These are phyloP conservation scores for Clunio marinus DNA, from an alignment of 2,888 invertebrate species.

Conservation along the genomic window DNA sequence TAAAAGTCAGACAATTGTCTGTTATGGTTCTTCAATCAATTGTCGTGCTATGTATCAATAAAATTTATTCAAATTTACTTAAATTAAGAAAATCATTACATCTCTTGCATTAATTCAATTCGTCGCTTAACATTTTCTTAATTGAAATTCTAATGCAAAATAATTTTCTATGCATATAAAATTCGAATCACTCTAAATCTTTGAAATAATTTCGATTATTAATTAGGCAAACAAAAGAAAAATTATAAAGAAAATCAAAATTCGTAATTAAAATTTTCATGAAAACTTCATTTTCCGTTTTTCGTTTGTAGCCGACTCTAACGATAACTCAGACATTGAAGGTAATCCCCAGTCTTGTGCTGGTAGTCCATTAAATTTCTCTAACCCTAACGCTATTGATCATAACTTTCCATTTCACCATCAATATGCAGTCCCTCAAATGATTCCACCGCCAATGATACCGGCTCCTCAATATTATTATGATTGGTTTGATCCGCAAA, in stretches of 20 bases:
- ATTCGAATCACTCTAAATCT: conserved; percentile 2
- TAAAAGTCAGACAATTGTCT: conserved; percentile 2
- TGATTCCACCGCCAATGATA: conserved; percentile 12
- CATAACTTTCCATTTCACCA: conserved; percentile 19
- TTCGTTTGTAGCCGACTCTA: conserved; percentile 47
- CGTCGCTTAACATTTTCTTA: neutral
- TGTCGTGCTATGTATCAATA: too few relatives aligned
- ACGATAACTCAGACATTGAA: conserved; percentile 50
- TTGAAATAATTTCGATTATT: conserved; percentile 1
- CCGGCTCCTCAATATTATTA: conserved; percentile 39
- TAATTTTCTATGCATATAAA: neutral
- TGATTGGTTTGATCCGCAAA: conserved; percentile 40
- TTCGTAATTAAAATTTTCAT: conserved; percentile 9
- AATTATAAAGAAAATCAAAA: neutral
- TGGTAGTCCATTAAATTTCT: conserved; percentile 16
- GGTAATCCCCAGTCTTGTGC: conserved; percentile 40
- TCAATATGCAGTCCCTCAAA: conserved; percentile 29
- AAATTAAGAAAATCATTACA: neutral
- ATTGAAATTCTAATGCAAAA: neutral
- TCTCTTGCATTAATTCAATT: conserved; percentile 5
- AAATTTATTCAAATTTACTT: neutral
- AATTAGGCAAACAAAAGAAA: conserved; percentile 13
- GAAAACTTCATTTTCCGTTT: conserved; percentile 30
- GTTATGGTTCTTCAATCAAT: neutral
- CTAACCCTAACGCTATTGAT: conserved; percentile 14